These are phyloP conservation scores for Drosophila colorata DNA, from an alignment of 2,888 invertebrate species.

Conservation along the genomic window DNA sequence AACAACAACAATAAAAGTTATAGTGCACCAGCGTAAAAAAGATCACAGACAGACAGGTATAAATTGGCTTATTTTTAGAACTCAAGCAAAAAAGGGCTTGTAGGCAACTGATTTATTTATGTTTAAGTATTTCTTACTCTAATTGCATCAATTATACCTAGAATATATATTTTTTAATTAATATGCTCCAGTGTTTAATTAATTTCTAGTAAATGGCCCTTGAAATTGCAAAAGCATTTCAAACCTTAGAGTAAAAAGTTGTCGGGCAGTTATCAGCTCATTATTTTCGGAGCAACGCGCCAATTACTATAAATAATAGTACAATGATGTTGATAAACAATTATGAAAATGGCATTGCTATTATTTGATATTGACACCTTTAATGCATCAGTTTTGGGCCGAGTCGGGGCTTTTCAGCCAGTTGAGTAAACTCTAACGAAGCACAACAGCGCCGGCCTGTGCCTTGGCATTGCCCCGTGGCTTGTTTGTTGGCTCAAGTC, in stretches of 20 bases:
- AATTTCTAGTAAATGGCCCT: background rate
- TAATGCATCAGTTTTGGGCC: slow-evolving; percentile 6
- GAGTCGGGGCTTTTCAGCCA: slow-evolving; percentile 8
- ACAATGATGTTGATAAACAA: slow-evolving; percentile 13
- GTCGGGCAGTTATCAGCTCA: slow-evolving; percentile 42
- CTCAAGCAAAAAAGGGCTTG: background rate
- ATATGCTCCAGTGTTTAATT: background rate
- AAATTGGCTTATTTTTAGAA: no score
- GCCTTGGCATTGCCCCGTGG: slow-evolving; percentile 11
- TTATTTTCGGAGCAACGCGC: slow-evolving; percentile 21
- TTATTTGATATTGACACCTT: slow-evolving; percentile 1
- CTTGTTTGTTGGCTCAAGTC: slow-evolving; percentile 26
- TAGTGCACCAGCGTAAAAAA: background rate
- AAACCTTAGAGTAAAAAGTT: background rate
- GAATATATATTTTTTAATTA: no score
- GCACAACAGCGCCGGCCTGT: slow-evolving; percentile 1
- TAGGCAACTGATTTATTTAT: no score
- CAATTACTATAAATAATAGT: slow-evolving; percentile 15
- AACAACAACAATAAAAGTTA: slow-evolving; percentile 4
- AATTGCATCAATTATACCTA: background rate
- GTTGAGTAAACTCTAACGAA: slow-evolving; percentile 40
- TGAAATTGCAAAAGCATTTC: no score
- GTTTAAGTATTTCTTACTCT: no score
- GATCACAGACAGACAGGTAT: no score
- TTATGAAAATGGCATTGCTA: background rate